These are phyloP conservation scores for Pelecanus crispus DNA, from an alignment of 2,113 vertebrate genomes.

Conservation along the genomic window DNA sequence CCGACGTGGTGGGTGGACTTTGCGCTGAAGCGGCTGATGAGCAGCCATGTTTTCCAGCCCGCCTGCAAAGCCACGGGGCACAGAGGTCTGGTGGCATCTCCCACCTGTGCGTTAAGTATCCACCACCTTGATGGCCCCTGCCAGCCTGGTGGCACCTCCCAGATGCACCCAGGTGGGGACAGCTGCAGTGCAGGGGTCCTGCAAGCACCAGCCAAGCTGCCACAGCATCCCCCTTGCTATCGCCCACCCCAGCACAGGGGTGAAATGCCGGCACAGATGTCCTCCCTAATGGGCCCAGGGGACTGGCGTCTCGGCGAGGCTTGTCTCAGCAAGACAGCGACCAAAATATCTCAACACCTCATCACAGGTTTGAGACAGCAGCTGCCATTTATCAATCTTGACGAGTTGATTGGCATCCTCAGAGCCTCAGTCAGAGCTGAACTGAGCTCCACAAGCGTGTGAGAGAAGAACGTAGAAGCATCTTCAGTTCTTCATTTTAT, in stretches of 20 bases:
- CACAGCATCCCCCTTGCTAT: rapidly evolving
- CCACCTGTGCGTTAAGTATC: rapidly evolving
- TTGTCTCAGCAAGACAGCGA: rapidly evolving
- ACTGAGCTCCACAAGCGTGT: not conserved
- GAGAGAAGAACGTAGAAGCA: not conserved
- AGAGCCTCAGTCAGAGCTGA: not conserved
- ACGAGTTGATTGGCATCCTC: not conserved
- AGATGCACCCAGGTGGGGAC: not conserved
- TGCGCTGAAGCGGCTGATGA: not conserved
- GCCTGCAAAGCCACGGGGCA: not conserved
- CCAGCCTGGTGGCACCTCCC: not conserved
- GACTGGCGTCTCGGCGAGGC: rapidly evolving
- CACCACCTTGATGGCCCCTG: not conserved
- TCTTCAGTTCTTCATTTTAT: not conserved
- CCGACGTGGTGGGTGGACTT: rapidly evolving
- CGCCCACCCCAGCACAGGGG: rapidly evolving
- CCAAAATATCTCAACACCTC: not conserved
- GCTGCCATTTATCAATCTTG: not conserved
- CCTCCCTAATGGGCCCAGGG: rapidly evolving
- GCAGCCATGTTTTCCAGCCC: not conserved
- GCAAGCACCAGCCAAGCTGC: not conserved
- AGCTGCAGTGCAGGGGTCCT: not conserved
- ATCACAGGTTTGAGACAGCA: not conserved
- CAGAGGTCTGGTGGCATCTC: not conserved
- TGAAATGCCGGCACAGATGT: not conserved